These are phyloP conservation scores for Sesamia nonagrioides DNA, from an alignment of 1,140 invertebrate species.

Conservation along the genomic window DNA sequence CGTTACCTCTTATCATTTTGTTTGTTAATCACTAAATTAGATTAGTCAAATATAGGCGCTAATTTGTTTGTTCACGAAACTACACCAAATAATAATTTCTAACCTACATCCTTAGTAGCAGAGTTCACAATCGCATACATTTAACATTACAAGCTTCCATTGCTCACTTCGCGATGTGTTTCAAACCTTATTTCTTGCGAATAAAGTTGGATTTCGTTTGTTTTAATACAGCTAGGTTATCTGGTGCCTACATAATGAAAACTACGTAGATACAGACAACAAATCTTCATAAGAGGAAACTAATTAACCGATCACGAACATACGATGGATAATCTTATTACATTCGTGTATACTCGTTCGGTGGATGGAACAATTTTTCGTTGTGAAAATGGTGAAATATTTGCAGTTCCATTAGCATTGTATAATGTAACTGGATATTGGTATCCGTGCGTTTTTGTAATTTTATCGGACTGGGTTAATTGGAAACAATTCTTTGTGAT, in stretches of 20 bases:
- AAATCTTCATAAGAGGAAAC: conserved; percentile 63
- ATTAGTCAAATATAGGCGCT: conserved; percentile 43
- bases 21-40: conserved; percentile 45
- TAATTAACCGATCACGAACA: conserved; percentile 70
- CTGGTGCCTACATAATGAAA: conserved; percentile 13
- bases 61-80: conserved; percentile 35
- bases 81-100: neutral
- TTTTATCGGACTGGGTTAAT: neutral
- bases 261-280: conserved; percentile 38
- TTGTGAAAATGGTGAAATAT: neutral
- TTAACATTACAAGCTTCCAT: neutral
- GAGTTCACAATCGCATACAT: neutral
- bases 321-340: conserved; percentile 62
- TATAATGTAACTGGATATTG: conserved; percentile 1
- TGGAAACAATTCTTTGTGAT: too few relatives aligned
- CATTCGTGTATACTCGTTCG: conserved; percentile 21
- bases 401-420: conserved; percentile 18
- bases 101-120: neutral
- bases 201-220: conserved; percentile 22
- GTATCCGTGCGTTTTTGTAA: neutral
- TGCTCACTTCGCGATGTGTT: neutral
- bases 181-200: neutral
- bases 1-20: conserved; percentile 44
- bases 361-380: conserved; percentile 10
- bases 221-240: neutral